Percentiles rank a stretch among this genome's conserved stretches.
phyloP scores from a whole-genome alignment of 2,888 invertebrate genomes.

The Latheticus oryzae region DNA sequence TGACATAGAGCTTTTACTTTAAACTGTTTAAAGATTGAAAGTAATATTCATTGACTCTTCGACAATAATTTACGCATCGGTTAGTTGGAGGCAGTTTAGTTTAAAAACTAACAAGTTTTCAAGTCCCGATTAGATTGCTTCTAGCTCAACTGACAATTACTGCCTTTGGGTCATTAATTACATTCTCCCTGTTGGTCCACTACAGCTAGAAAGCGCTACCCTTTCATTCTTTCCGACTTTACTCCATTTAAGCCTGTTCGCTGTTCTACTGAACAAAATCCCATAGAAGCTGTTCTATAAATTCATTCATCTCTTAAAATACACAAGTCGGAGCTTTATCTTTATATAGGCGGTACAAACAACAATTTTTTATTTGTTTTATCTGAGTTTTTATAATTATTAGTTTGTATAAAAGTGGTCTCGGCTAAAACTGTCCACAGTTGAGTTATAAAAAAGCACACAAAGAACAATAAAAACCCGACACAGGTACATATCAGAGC shows the following conservation, averaged over 20 bases:
- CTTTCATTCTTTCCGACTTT: slow-evolving; percentile 40
- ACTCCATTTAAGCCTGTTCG: slow-evolving; percentile 43
- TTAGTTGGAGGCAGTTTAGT: slow-evolving; percentile 32
- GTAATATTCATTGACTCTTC: slow-evolving; percentile 16
- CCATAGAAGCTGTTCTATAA: slow-evolving; percentile 44
- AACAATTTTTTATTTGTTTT: slow-evolving; percentile 9
- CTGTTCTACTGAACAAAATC: slow-evolving; percentile 38
- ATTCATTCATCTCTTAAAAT: slow-evolving; percentile 44
- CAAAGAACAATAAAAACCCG: slow-evolving; percentile 33
- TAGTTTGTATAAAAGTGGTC: slow-evolving; percentile 28
- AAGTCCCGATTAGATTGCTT: slow-evolving; percentile 52
- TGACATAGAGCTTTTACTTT: too few species aligned
- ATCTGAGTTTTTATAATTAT: not conserved
- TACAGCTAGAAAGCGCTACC: slow-evolving; percentile 40
- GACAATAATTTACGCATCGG: slow-evolving; percentile 26
- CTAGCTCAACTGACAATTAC: slow-evolving; percentile 52
- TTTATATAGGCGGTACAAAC: slow-evolving; percentile 25
- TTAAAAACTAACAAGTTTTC: slow-evolving; percentile 50
- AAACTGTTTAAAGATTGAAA: too few species aligned
- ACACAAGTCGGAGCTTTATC: slow-evolving; percentile 37
- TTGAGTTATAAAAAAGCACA: slow-evolving; percentile 37
- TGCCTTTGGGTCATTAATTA: slow-evolving; percentile 51
- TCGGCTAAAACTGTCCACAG: slow-evolving; percentile 28
- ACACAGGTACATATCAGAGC: slow-evolving; percentile 35
- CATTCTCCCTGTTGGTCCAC: slow-evolving; percentile 50